Evolutionary conservation across 1,140 invertebrate species (phyloP).

Genomic region (Brachionus asplanchnoidis): DNA sequence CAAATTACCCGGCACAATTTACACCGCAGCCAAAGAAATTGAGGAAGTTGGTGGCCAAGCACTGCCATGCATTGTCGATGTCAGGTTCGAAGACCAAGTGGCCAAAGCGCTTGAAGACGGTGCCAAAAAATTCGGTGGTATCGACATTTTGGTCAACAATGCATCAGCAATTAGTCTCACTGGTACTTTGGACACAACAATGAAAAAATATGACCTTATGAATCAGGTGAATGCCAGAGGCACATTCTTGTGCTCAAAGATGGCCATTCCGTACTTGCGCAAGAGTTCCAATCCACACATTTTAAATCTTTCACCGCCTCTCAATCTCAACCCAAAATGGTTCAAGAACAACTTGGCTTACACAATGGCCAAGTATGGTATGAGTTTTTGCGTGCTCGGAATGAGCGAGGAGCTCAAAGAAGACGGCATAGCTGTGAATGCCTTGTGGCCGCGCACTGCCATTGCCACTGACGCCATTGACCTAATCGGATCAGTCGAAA

Average conservation of each 20-base stretch:
- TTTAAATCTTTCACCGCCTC: constrained; percentile 86
- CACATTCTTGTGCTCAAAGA: constrained; percentile 67
- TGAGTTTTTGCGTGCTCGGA: constrained; percentile 96
- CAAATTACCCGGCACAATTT: constrained; percentile 96
- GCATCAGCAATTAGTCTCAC: constrained; percentile 91
- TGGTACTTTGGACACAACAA: constrained; percentile 75
- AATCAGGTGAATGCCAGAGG: constrained; percentile 56
- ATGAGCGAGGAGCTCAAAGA: constrained; percentile 85
- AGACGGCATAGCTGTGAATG: constrained; percentile 85
- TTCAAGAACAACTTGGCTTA: constrained; percentile 89
- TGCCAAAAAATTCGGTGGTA: constrained; percentile 86
- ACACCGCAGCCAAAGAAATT: constrained; percentile 89
- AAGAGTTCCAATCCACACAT: constrained; percentile 81
- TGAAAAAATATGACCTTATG: constrained; percentile 69
- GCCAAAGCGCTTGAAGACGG: constrained; percentile 76
- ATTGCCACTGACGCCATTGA: constrained; percentile 93
- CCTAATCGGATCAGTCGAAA: constrained; percentile 73
- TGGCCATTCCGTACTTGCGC: constrained; percentile 80
- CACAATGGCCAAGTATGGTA: constrained; percentile 97
- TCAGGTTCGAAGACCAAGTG: constrained; percentile 69
- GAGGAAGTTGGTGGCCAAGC: constrained; percentile 82
- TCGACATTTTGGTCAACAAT: constrained; percentile 89
- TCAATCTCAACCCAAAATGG: constrained; percentile 83
- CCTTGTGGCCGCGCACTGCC: constrained; percentile 89
- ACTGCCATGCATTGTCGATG: constrained; percentile 86